A percentile compares a stretch with the other conserved stretches of the same genome.
These are phyloP conservation scores for Diachasmimorpha longicaudata DNA, from an alignment of 1,140 invertebrate genomes.

Conservation along the genomic window DNA sequence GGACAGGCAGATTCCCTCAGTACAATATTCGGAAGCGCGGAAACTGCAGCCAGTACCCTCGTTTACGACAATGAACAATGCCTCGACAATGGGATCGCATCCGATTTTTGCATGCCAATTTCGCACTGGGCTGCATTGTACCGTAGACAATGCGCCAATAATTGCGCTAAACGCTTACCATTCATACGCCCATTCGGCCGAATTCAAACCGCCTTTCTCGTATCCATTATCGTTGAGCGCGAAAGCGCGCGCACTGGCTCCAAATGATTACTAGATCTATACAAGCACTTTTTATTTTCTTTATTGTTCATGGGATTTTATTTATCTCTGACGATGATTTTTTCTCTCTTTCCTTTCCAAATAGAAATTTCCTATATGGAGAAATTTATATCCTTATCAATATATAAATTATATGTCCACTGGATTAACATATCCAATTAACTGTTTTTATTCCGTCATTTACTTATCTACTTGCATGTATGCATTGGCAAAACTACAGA, in stretches of 20 bases:
- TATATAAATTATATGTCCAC: too few species aligned
- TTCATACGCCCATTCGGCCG: constrained; percentile 59
- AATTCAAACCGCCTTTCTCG: constrained; percentile 59
- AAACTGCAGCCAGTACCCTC: constrained; percentile 22
- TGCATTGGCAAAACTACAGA: neutral
- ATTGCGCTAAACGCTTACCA: constrained; percentile 61
- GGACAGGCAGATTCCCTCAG: neutral
- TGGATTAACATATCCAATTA: too few species aligned
- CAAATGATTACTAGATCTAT: constrained; percentile 54
- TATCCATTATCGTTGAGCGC: constrained; percentile 56
- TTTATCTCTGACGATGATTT: neutral
- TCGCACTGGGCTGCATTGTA: constrained; percentile 54
- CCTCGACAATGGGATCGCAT: constrained; percentile 59
- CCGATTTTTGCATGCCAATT: constrained; percentile 64
- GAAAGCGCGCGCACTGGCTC: constrained; percentile 23
- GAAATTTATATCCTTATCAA: too few species aligned
- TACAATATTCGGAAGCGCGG: constrained; percentile 28
- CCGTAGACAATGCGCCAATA: constrained; percentile 62
- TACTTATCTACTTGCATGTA: neutral
- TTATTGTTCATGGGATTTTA: neutral
- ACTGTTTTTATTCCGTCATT: neutral
- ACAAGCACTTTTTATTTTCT: constrained; percentile 17
- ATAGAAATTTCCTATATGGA: too few species aligned
- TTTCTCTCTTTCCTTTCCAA: neutral
- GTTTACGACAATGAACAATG: constrained; percentile 52